A percentile compares a stretch with the other conserved stretches of the same genome.
Conservation (phyloP, 1,140 invertebrate genomes). For the Lepidostoma basale region DNA sequence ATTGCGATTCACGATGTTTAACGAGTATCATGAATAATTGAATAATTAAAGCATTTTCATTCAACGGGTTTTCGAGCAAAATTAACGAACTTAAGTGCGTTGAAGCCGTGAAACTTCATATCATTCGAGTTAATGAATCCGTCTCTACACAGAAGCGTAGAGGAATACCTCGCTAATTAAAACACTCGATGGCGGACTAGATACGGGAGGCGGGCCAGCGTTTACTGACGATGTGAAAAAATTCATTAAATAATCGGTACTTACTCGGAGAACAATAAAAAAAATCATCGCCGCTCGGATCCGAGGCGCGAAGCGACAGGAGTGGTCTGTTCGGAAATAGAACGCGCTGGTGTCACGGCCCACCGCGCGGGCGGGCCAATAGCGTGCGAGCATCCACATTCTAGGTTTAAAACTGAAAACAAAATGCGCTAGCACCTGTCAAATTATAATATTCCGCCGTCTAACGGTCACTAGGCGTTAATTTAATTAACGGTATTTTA, state of each 20-base stretch:
- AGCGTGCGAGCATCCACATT: constrained; percentile 6
- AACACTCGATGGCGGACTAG: neutral
- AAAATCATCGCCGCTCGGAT: constrained; percentile 5
- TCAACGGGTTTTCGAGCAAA: neutral
- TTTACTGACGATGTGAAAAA: neutral
- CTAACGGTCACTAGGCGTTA: constrained; percentile 12
- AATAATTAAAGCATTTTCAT: too few relatives aligned
- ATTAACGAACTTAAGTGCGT: neutral
- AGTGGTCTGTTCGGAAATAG: constrained; percentile 34
- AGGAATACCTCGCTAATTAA: constrained; percentile 18
- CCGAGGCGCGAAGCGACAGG: neutral
- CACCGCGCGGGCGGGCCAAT: constrained; percentile 14
- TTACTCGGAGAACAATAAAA: constrained; percentile 2
- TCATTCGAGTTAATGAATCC: constrained; percentile 23
- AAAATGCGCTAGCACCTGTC: constrained; percentile 3
- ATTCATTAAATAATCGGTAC: constrained; percentile 4
- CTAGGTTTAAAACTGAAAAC: neutral
- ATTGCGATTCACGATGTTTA: too few relatives aligned
- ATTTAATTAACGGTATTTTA: constrained; percentile 19
- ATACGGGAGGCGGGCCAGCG: neutral
- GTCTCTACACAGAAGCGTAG: neutral
- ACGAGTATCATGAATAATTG: too few relatives aligned
- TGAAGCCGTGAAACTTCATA: neutral
- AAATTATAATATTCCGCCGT: neutral
- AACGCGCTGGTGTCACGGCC: constrained; percentile 30